Conservation (phyloP, 2,113 vertebrate species). For the Psephotus haematonotus region DNA sequence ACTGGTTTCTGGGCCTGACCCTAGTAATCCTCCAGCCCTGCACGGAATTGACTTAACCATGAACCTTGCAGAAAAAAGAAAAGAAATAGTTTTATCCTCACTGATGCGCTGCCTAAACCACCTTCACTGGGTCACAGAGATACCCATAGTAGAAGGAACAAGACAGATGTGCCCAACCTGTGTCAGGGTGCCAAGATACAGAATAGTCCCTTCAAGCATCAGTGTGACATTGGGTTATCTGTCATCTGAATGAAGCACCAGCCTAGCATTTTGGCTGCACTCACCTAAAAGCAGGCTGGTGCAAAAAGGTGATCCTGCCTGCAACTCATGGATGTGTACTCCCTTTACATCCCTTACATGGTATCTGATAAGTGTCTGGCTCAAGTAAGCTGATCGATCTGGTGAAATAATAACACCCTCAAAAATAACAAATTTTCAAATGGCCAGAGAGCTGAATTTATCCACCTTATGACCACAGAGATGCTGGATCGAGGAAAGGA, state of each 20-base stretch:
- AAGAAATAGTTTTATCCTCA: neutral
- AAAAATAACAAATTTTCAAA: slow-evolving; percentile 36
- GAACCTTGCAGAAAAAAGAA: neutral
- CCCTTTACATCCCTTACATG: fast-evolving
- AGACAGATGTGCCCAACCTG: neutral
- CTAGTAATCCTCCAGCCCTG: neutral
- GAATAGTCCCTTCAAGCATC: neutral
- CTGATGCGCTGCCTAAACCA: neutral
- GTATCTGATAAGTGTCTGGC: neutral
- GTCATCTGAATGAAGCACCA: neutral
- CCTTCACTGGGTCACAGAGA: neutral
- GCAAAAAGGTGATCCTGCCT: neutral
- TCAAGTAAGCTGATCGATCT: neutral
- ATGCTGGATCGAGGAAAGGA: neutral
- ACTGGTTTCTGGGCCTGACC: neutral
- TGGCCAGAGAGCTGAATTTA: slow-evolving; percentile 2
- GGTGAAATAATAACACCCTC: slow-evolving; percentile 19
- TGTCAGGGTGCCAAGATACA: fast-evolving
- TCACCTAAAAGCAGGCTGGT: neutral
- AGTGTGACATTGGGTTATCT: neutral
- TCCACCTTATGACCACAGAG: slow-evolving; percentile 3
- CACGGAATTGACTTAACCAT: neutral
- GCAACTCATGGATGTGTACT: neutral
- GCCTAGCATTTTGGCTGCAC: neutral
- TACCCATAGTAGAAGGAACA: neutral